phyloP scores from a whole-genome alignment of 2,797 vertebrate genomes.

The Sus cebifrons region DNA sequence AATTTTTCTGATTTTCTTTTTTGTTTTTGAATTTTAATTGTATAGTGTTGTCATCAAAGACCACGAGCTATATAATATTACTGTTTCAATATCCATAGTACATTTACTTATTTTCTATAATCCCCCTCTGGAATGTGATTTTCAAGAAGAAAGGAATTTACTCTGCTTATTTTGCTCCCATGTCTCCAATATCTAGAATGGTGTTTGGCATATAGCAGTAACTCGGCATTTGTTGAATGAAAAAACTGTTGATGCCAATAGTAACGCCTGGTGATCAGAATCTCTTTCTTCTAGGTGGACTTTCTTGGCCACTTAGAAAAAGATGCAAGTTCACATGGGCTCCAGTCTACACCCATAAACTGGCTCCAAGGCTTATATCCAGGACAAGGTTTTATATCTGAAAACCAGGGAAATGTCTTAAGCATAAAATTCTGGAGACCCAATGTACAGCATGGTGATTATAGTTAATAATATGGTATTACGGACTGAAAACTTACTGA shows the following conservation, averaged over 20 bases:
- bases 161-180: not conserved
- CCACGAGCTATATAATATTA: not conserved
- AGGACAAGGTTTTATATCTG: not conserved
- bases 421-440: not conserved
- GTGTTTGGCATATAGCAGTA: not conserved
- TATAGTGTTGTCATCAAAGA: not conserved
- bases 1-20: conserved; percentile 2
- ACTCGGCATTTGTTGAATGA: not conserved
- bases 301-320: not conserved
- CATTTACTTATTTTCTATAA: not conserved
- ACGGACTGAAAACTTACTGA: not conserved
- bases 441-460: not conserved
- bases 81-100: not conserved
- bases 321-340: not conserved
- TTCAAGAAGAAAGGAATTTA: not conserved
- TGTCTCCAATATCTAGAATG: not conserved
- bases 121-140: not conserved
- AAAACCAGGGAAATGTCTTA: conserved; percentile 4
- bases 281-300: not conserved
- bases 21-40: conserved; percentile 40
- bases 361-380: not conserved
- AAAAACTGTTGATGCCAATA: not conserved
- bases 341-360: not conserved
- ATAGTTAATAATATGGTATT: not conserved
- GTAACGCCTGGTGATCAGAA: not conserved